Evolutionary conservation across 2,113 vertebrate genomes (phyloP).

Genomic region (Mastomys natalensis): DNA sequence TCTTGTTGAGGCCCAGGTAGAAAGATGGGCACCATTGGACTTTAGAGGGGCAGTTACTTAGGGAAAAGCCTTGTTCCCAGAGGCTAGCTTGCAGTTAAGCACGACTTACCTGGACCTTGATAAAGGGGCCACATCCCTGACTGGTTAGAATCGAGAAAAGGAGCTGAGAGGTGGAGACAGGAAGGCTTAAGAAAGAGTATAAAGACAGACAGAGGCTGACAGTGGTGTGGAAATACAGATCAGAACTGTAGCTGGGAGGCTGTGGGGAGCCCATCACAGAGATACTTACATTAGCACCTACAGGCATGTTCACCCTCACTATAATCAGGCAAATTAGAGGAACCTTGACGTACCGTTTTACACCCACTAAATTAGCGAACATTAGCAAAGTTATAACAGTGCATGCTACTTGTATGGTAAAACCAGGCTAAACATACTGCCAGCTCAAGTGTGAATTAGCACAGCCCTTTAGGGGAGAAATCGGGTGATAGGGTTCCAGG

Average conservation of each 20-base stretch:
- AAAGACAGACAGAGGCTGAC: not conserved
- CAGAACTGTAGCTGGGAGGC: not conserved
- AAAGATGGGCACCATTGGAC: not conserved
- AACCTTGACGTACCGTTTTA: not conserved
- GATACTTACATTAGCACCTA: not conserved
- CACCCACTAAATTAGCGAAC: conserved; percentile 70
- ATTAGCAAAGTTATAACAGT: conserved; percentile 53
- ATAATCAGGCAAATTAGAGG: conserved; percentile 38
- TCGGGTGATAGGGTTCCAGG: not conserved
- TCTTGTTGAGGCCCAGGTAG: not conserved
- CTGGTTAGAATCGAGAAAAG: not conserved
- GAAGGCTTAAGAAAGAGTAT: not conserved
- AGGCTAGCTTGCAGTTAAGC: not conserved
- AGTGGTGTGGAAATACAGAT: not conserved
- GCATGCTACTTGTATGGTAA: not conserved
- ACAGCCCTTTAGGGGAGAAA: conserved; percentile 28
- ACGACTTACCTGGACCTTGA: not conserved
- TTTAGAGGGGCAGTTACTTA: not conserved
- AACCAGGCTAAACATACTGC: conserved; percentile 39
- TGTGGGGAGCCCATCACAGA: not conserved
- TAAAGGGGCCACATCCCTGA: not conserved
- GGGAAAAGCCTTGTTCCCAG: not conserved
- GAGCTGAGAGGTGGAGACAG: not conserved
- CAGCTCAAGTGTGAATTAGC: conserved; percentile 39
- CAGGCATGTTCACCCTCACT: not conserved